phyloP scores from a whole-genome alignment of 1,140 invertebrate species.

The Zeugodacus cucurbitae region DNA sequence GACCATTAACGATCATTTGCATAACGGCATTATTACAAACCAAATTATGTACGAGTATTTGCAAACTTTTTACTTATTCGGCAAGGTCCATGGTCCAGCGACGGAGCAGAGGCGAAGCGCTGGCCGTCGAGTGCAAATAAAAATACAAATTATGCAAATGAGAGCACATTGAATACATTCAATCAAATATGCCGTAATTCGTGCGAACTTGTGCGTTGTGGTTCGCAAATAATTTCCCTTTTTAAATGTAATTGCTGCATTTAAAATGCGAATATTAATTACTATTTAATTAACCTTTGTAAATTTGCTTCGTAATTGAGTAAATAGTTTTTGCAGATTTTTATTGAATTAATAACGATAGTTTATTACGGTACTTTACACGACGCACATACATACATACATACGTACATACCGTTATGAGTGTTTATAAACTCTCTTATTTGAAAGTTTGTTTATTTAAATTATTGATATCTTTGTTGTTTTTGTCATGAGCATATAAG shows the following conservation, averaged over 20 bases:
- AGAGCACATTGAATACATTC: background rate
- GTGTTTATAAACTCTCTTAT: background rate
- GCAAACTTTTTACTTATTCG: background rate
- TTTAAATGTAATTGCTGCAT: background rate
- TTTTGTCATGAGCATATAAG: background rate
- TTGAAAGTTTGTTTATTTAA: background rate
- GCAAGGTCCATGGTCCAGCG: too few species aligned
- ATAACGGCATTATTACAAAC: background rate
- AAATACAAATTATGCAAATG: background rate
- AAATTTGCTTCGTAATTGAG: slow-evolving; percentile 12
- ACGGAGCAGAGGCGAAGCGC: too few species aligned
- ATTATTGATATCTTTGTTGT: background rate
- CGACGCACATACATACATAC: background rate
- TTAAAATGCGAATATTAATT: slow-evolving; percentile 38
- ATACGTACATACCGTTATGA: background rate
- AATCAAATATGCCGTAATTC: background rate
- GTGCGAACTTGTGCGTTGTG: background rate
- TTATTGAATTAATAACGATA: background rate
- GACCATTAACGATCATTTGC: background rate
- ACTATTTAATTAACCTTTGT: slow-evolving; percentile 23
- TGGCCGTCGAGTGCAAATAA: too few species aligned
- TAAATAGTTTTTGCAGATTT: background rate
- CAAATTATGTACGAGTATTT: background rate
- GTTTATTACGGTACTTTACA: background rate
- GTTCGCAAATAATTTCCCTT: background rate